A percentile compares a stretch with the other conserved stretches of the same genome.
phyloP scores from a whole-genome alignment of 2,888 invertebrate species.

The Yponomeuta plumbellus region DNA sequence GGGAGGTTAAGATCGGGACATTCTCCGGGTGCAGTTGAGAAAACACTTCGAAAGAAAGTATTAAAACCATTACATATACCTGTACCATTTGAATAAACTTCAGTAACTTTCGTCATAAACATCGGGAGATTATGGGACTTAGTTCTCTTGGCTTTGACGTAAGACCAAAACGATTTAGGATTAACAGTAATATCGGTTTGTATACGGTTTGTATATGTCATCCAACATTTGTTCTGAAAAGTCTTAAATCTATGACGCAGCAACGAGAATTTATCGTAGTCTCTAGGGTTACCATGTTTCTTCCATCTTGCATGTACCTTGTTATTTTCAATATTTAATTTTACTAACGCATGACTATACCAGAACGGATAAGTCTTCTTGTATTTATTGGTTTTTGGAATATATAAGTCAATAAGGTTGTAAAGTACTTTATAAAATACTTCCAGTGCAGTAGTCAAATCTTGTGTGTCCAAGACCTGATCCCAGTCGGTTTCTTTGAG shows the following conservation, averaged over 20 bases:
- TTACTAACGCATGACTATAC: constrained; percentile 10
- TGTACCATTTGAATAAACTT: too few relatives aligned
- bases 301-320: background rate
- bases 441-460: background rate
- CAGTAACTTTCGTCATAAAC: too few relatives aligned
- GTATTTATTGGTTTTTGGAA: background rate
- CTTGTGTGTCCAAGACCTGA: background rate
- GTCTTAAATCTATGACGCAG: background rate
- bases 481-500: background rate
- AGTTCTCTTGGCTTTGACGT: too few relatives aligned
- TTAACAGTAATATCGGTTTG: too few relatives aligned
- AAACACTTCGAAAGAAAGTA: too few relatives aligned
- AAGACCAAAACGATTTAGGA: too few relatives aligned
- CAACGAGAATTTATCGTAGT: constrained; percentile 10
- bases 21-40: too few relatives aligned
- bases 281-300: background rate
- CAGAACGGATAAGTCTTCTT: constrained; percentile 1
- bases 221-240: too few relatives aligned
- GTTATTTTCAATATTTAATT: background rate
- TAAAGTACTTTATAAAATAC: background rate
- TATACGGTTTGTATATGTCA: too few relatives aligned
- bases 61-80: too few relatives aligned
- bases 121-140: too few relatives aligned
- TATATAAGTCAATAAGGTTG: background rate
- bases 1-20: too few relatives aligned